phyloP scores from a whole-genome alignment of 2,888 invertebrate species.

The Pterostichus niger region DNA sequence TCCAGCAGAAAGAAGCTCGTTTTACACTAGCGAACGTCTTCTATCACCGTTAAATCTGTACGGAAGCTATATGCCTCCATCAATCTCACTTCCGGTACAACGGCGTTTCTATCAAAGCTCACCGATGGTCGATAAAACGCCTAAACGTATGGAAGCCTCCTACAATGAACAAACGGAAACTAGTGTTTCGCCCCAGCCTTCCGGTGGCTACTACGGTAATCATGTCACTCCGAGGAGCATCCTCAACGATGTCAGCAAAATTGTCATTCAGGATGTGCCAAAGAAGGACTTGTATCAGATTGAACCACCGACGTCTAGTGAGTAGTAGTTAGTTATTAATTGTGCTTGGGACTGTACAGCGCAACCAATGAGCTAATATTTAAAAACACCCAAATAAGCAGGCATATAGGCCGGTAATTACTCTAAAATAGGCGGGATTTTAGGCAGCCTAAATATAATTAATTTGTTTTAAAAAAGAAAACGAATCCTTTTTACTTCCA shows the following conservation, averaged over 20 bases:
- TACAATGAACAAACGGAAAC: not conserved
- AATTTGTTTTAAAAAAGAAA: too few relatives aligned
- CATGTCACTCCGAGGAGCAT: conserved; percentile 17
- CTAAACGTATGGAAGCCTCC: not conserved
- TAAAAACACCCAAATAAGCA: too few relatives aligned
- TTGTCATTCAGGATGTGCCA: conserved; percentile 8
- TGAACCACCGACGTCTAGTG: not conserved
- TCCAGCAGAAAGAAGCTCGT: not conserved
- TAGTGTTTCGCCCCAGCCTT: too few relatives aligned
- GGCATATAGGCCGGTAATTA: too few relatives aligned
- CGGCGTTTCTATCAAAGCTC: not conserved
- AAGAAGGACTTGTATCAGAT: not conserved
- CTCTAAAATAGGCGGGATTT: too few relatives aligned
- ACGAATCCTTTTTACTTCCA: too few relatives aligned
- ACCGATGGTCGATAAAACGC: not conserved
- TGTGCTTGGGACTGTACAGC: too few relatives aligned
- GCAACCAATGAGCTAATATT: too few relatives aligned
- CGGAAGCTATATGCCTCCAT: not conserved
- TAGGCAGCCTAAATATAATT: too few relatives aligned
- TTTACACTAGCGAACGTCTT: not conserved
- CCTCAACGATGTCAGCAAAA: not conserved
- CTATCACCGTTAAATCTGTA: not conserved
- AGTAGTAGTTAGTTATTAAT: too few relatives aligned
- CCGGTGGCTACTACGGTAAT: not conserved
- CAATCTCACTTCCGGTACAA: not conserved